A percentile compares a stretch with the other conserved stretches of the same genome.
Evolutionary conservation across 2,113 vertebrate genomes (phyloP).

Genomic region (zebrafish (Danio rerio)): GRCz12tu NC_133192.1:44784001-44784500

Average conservation of each 20-base stretch:
- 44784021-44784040: conserved; percentile 90
- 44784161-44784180: conserved; percentile 87
- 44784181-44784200: conserved; percentile 89
- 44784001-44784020: conserved; percentile 92
- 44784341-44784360: conserved; percentile 65
- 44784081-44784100: conserved; percentile 76
- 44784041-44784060: conserved; percentile 91
- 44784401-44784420: no score
- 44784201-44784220: conserved; percentile 91
- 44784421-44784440: no score
- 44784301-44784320: conserved; percentile 76
- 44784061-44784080: conserved; percentile 93
- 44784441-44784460: neutral
- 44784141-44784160: conserved; percentile 78
- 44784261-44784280: conserved; percentile 78
- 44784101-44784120: conserved; percentile 86
- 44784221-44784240: conserved; percentile 94
- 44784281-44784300: conserved; percentile 76
- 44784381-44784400: conserved; percentile 46
- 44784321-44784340: conserved; percentile 74
- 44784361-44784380: conserved; percentile 2
- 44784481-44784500: conserved; percentile 16
- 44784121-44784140: conserved; percentile 89
- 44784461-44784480: neutral
- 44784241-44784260: conserved; percentile 81